Evolutionary conservation across 2,113 vertebrate genomes (phyloP).

Genomic region (Genyomyrus donnyi): DNA sequence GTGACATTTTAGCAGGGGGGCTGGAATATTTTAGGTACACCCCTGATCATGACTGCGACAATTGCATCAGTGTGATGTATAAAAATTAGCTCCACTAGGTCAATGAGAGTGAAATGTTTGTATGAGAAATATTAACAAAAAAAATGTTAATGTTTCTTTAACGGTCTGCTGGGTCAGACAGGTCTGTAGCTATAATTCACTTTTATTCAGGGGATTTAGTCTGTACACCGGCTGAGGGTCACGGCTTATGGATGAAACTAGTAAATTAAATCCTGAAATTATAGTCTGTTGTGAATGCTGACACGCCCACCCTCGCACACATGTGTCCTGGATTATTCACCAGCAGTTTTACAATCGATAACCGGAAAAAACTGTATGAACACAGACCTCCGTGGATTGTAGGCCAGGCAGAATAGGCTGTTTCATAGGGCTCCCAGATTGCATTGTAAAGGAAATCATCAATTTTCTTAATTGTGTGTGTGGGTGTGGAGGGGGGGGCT

Average conservation of each 20-base stretch:
- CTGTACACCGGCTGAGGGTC: background rate
- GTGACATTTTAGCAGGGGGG: background rate
- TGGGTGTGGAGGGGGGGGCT: background rate
- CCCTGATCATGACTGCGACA: background rate
- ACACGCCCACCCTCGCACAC: background rate
- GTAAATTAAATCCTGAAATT: background rate
- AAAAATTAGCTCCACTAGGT: background rate
- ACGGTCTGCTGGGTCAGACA: background rate
- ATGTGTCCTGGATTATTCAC: background rate
- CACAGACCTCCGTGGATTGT: background rate
- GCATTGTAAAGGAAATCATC: background rate
- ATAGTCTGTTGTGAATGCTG: background rate
- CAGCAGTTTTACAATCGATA: background rate
- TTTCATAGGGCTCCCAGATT: background rate
- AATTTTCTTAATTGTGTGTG: background rate
- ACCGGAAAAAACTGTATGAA: background rate
- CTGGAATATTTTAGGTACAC: background rate
- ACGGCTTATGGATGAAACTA: background rate
- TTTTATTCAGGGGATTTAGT: background rate
- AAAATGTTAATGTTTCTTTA: background rate
- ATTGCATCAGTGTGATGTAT: background rate
- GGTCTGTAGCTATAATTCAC: background rate
- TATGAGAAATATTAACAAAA: background rate
- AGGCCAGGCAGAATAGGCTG: background rate
- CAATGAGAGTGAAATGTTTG: background rate